These are phyloP conservation scores for Cepaea hortensis DNA, from an alignment of 2,888 invertebrate species.

Conservation along the genomic window DNA sequence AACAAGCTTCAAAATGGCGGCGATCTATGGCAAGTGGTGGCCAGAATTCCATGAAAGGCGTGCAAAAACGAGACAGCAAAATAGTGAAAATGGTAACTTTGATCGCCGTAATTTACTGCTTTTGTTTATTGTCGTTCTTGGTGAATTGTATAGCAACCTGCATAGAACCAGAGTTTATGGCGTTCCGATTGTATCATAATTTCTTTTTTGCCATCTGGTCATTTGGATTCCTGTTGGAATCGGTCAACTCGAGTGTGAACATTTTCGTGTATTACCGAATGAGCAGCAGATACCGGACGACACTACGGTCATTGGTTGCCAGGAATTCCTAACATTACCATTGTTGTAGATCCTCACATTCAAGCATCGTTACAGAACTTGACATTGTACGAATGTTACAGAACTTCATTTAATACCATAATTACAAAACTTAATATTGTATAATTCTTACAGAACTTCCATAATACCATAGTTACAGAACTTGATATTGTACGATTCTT, in stretches of 20 bases:
- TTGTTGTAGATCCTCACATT: too few species aligned
- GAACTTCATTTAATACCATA: too few species aligned
- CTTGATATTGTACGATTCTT: too few species aligned
- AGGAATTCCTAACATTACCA: not conserved
- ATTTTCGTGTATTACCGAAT: slow-evolving; percentile 22
- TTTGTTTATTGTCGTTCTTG: not conserved
- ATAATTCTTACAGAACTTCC: too few species aligned
- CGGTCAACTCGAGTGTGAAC: slow-evolving; percentile 23
- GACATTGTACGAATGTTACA: too few species aligned
- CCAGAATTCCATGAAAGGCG: not conserved
- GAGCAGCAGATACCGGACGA: slow-evolving; percentile 17
- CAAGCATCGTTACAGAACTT: too few species aligned
- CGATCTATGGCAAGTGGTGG: not conserved
- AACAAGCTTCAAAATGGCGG: not conserved
- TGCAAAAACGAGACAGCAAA: not conserved
- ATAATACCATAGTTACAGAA: too few species aligned
- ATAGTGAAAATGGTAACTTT: not conserved
- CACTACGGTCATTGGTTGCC: not conserved
- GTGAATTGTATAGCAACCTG: not conserved
- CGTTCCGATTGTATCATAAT: not conserved
- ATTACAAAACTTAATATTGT: too few species aligned
- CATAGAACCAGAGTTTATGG: slow-evolving; percentile 27
- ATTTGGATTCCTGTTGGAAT: not conserved
- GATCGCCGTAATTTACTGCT: not conserved
- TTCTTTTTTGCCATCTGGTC: slow-evolving; percentile 20